Base-by-base conservation (phyloP, 2,888 invertebrate genomes). In the Drosophila melanosoma region DNA sequence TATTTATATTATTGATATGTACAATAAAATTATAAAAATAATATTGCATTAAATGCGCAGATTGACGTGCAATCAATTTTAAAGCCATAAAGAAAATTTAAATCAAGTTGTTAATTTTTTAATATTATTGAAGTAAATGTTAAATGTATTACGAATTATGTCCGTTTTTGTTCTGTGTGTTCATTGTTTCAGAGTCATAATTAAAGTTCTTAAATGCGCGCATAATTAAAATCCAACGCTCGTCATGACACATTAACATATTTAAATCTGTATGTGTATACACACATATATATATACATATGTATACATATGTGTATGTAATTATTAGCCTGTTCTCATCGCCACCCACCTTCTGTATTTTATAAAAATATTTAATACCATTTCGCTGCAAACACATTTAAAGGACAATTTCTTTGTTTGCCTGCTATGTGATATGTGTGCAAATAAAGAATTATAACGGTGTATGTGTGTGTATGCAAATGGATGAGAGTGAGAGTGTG, bases 211-310 rank as follows among this genome's bases (percentile, higher is more conserved):
- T 76, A 76, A 81, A 76, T 69, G 68, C 53, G 68, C 59, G 67
- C 74, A 83, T 83, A 86, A 79, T 86, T 81, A 76, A 83, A 81
- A 73, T 58, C 72, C 60, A 53, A 53, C 61, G 49, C 71, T 64
- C 71, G 36, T 75, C 75, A 69, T 72, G 67, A 63, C 59, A 69
- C 74, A 78, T 74, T 70, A 69, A 69, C 63, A 65, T 57, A 64
- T 74, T 68, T 62, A 53, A 64, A 56, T 72, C 32, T 48, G 42
- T 36, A 33, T 35, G 36, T 54, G 61, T 77, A 51, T 40, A 51
- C 29, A 33, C 32, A 49, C 35, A 69, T 64, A 56, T 17, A 38
- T 20, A 38, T 3, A 69, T 61, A 56, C 3, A 38, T 20, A 17
- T 3, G 64, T 60, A 64, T 76, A 42, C 20, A 51, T 35, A n/a